A percentile compares a stretch with the other conserved stretches of the same genome.
These are phyloP conservation scores for Erynnis tages DNA, from an alignment of 2,888 invertebrate species.

Conservation along the genomic window DNA sequence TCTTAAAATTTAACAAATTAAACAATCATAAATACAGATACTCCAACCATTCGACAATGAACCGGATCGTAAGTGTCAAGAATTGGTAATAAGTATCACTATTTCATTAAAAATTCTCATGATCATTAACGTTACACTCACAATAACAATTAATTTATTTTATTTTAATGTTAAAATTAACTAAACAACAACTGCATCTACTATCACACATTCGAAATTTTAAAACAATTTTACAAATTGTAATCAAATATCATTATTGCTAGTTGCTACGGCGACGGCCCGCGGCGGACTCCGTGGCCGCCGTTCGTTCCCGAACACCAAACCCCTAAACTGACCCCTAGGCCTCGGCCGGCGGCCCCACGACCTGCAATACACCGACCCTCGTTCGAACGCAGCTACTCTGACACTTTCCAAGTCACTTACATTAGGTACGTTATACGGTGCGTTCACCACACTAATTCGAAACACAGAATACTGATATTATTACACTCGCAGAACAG, in stretches of 20 bases:
- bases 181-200: conserved; percentile 83
- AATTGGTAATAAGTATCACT: conserved; percentile 47
- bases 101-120: conserved; percentile 68
- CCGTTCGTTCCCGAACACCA: conserved; percentile 8
- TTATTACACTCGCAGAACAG: conserved; percentile 2
- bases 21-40: conserved; percentile 36
- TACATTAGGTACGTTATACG: conserved; percentile 7
- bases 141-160: conserved; percentile 76
- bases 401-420: conserved; percentile 5
- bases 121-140: conserved; percentile 77
- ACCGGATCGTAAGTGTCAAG: conserved; percentile 65
- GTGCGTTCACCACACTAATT: conserved; percentile 9
- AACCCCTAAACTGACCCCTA: conserved; percentile 9
- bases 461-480: conserved; percentile 24
- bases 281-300: conserved; percentile 45
- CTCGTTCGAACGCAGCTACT: conserved; percentile 5
- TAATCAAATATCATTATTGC: conserved; percentile 80
- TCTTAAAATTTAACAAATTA: conserved; percentile 63
- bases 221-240: conserved; percentile 80
- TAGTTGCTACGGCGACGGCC: conserved; percentile 78
- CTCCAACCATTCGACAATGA: conserved; percentile 53
- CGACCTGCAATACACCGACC: not conserved
- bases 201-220: conserved; percentile 82
- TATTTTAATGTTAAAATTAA: conserved; percentile 70
- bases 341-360: too few relatives aligned